These are phyloP conservation scores for Brachionus rotundiformis DNA, from an alignment of 1,140 invertebrate genomes.

Conservation along the genomic window DNA sequence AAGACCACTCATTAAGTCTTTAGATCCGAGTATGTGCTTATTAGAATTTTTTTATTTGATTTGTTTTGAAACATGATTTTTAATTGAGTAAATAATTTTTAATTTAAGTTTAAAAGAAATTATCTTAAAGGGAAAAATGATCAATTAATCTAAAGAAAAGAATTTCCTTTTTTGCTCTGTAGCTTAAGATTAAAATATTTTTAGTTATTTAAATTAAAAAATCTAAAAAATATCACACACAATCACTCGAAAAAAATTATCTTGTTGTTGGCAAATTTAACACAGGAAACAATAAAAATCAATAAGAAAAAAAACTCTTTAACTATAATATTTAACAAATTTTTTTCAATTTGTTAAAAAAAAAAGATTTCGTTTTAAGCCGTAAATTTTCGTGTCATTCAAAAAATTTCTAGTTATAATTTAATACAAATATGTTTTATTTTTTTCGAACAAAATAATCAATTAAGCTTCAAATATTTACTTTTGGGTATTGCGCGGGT, in stretches of 20 bases:
- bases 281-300: constrained; percentile 47
- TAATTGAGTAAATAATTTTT: constrained; percentile 18
- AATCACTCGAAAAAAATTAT: constrained; percentile 23
- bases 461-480: constrained; percentile 15
- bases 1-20: not conserved
- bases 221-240: constrained; percentile 18
- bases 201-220: constrained; percentile 35
- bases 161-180: not conserved
- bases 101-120: constrained; percentile 22
- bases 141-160: constrained; percentile 29
- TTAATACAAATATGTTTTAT: constrained; percentile 27
- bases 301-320: not conserved
- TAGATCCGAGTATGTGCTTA: not conserved
- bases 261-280: constrained; percentile 21
- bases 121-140: not conserved
- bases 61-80: constrained; percentile 8
- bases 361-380: not conserved
- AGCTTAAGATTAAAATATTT: constrained; percentile 22
- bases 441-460: not conserved
- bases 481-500: not conserved
- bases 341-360: constrained; percentile 21
- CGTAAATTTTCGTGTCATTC: constrained; percentile 31
- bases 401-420: constrained; percentile 23
- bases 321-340: not conserved
- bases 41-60: not conserved